Evolutionary conservation across 2,888 invertebrate species (phyloP).

Genomic region (Tetropium fuscum): DNA sequence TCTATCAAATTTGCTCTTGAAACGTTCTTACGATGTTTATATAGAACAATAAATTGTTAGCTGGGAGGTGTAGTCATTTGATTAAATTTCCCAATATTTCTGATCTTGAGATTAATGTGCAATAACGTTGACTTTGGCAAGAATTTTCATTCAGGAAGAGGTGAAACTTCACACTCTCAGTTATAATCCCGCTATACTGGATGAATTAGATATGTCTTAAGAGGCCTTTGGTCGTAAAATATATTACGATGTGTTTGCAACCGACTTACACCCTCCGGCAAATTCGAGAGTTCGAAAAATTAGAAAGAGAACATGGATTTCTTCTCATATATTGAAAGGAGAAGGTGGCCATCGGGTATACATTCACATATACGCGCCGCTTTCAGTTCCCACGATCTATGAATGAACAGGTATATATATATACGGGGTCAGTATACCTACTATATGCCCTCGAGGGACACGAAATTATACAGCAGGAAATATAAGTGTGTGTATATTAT

Average conservation of each 20-base stretch:
- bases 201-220: constrained; percentile 15
- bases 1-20: too few species aligned
- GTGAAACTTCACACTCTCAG: too few species aligned
- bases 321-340: constrained; percentile 37
- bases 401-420: constrained; percentile 62
- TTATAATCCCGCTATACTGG: too few species aligned
- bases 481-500: constrained; percentile 27
- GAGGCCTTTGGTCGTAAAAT: constrained; percentile 9
- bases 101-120: too few species aligned
- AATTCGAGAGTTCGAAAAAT: constrained; percentile 28
- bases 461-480: constrained; percentile 53
- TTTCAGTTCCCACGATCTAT: constrained; percentile 63
- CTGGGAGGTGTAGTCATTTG: too few species aligned
- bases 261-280: constrained; percentile 13
- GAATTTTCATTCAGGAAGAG: too few species aligned
- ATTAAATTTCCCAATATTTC: too few species aligned
- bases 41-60: too few species aligned
- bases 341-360: constrained; percentile 29
- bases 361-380: constrained; percentile 39
- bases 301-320: constrained; percentile 34
- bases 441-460: constrained; percentile 55
- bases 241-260: constrained; percentile 18
- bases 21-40: too few species aligned
- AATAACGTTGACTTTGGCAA: too few species aligned
- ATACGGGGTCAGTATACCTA: constrained; percentile 64